Base-by-base conservation (phyloP, 2,888 invertebrate genomes). In the Ecliptopera silaceata region DNA sequence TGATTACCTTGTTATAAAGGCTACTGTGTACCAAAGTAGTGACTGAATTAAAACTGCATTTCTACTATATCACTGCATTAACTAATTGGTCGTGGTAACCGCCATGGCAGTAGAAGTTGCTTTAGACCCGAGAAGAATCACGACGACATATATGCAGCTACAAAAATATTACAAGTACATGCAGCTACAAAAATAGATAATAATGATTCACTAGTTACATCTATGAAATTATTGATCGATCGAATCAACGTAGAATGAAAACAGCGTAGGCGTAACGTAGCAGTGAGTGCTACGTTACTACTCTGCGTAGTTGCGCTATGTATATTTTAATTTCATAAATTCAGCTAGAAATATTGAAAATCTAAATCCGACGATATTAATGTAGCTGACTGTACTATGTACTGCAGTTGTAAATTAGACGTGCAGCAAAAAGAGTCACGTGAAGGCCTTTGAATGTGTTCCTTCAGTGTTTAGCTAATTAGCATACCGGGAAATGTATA, bases 1-100 rank as follows among this genome's bases (percentile, higher is more conserved):
- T 56, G 48, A 20, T 61, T 31, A 64, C 59, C 61, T 65, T 66
- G 53, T 17, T 18, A 18, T 11, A 10, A 15, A 38, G 26, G 26
- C 26, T 8, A 26, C 26, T 2, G 26, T 26, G 10, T 26, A 22
- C 22, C 22, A 22, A 22, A 22, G 22, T 6, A 22, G 22, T 5
- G 6, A 26, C 4, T 4, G 4, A 6, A 26, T 6, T 6, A 8
- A 4, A 26, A 26, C 6, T 8, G 10, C 8, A 5, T 26, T 26
- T 8, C 6, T 8, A 8, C 22, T 6, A 22, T 8, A 22, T 4
- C 2, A 20, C 20, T 20, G 20, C 20, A 20, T 20, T 4, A 4
- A 20, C 2, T 20, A 20, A 20, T 20, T 3, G 20, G 4, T 20
- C 20, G 4, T 22, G 4, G 22, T 4, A 26, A 26, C 26, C 3